These are phyloP conservation scores for Sylvilagus floridanus DNA, from an alignment of 2,797 vertebrate genomes.

Conservation along the genomic window DNA sequence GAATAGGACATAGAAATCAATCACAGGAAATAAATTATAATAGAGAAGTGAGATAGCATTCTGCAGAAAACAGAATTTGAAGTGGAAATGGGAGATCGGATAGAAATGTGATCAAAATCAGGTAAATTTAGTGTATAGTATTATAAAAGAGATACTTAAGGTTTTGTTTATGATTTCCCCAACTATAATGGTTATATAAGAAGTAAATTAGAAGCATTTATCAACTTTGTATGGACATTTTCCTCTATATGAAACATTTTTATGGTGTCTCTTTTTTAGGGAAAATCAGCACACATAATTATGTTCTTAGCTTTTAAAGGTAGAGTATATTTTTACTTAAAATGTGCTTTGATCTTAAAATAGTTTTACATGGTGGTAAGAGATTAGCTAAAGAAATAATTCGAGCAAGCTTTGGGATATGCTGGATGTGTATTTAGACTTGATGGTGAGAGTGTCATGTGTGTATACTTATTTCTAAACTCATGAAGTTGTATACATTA, in stretches of 20 bases:
- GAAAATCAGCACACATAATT: not conserved
- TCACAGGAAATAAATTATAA: not conserved
- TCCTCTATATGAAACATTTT: not conserved
- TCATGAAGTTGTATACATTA: not conserved
- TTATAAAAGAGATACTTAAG: not conserved
- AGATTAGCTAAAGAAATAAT: not conserved
- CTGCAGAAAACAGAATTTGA: not conserved
- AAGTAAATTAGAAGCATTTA: not conserved
- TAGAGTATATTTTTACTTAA: constrained; percentile 47
- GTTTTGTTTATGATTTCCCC: not conserved
- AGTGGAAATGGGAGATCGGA: not conserved
- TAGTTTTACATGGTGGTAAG: constrained; percentile 19
- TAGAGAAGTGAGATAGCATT: not conserved
- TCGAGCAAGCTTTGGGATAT: not conserved
- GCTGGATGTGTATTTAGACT: not conserved
- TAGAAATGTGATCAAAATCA: not conserved
- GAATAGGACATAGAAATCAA: not conserved
- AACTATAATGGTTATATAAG: constrained; percentile 25
- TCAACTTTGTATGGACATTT: not conserved
- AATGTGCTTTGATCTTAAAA: constrained; percentile 30
- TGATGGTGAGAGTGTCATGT: not conserved
- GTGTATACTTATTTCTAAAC: not conserved
- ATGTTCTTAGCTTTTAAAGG: constrained; percentile 15
- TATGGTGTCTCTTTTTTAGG: not conserved
- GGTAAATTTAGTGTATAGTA: not conserved